Conservation (phyloP, 37 sponge, comb jelly and placozoan genomes). For the Eunapius fragilis region DNA sequence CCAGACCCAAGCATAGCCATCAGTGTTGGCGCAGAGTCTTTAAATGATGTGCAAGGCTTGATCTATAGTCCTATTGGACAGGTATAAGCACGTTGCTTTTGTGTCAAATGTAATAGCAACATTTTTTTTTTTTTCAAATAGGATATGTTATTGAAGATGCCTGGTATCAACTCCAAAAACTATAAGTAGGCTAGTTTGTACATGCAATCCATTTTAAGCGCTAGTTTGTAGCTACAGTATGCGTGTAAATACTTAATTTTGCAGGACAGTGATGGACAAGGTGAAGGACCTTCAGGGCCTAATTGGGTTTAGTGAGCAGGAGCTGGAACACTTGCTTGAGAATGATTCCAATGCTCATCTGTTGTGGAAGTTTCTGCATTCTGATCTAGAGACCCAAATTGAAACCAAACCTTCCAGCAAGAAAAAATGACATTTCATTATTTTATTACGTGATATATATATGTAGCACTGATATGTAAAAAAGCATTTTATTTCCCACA, state of each 20-base stretch:
- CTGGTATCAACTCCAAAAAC: constrained; percentile 90
- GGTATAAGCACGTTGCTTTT: background rate
- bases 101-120: background rate
- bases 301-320: constrained; percentile 27
- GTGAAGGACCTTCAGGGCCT: constrained; percentile 72
- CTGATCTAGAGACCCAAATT: constrained; percentile 12
- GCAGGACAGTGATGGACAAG: constrained; percentile 61
- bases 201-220: too few species aligned
- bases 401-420: too few species aligned
- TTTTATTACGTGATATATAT: too few species aligned
- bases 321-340: constrained; percentile 62
- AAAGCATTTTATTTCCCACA: too few species aligned
- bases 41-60: constrained; percentile 7
- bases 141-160: constrained; percentile 87
- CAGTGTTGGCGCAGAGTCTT: constrained; percentile 39
- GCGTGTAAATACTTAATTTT: too few species aligned
- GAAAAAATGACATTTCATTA: background rate
- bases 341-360: constrained; percentile 65
- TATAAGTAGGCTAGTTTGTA: constrained; percentile 73
- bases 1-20: constrained; percentile 73
- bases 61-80: constrained; percentile 47
- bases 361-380: constrained; percentile 74
- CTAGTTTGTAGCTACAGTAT: too few species aligned
- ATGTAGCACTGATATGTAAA: too few species aligned
- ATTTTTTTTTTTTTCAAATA: constrained; percentile 13